Percentiles rank a stretch among this genome's conserved stretches.
These are phyloP conservation scores for Psophia crepitans DNA, from an alignment of 2,113 vertebrate genomes.

Conservation along the genomic window DNA sequence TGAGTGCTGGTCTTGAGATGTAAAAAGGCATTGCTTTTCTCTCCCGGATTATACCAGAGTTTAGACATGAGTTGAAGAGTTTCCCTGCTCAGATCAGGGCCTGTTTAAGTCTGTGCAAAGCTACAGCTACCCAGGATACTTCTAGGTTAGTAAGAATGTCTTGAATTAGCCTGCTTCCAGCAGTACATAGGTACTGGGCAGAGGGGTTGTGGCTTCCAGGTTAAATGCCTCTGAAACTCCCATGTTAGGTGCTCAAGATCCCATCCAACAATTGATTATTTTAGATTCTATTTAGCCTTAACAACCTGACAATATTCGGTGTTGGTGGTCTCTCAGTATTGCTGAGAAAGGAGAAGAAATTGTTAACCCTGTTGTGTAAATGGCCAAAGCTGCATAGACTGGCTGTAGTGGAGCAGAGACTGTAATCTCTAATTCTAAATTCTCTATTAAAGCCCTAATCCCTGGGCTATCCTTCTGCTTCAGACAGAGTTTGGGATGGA, in stretches of 20 bases:
- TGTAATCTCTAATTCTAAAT: constrained; percentile 13
- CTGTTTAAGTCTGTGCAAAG: neutral
- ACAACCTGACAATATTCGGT: neutral
- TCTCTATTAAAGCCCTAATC: constrained; percentile 33
- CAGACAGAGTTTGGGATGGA: neutral
- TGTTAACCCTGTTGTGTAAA: neutral
- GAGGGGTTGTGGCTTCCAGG: neutral
- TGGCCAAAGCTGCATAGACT: neutral
- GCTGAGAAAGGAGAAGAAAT: neutral
- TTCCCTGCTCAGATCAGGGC: neutral
- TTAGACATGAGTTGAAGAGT: neutral
- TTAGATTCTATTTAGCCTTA: neutral
- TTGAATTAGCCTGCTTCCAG: neutral
- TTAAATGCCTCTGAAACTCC: neutral
- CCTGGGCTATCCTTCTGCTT: constrained; percentile 7
- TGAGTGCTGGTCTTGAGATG: neutral
- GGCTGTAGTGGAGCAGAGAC: neutral
- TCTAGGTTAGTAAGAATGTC: neutral
- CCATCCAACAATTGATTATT: neutral
- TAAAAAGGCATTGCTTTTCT: neutral
- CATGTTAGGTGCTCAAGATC: neutral
- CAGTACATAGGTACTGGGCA: neutral
- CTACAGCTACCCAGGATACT: neutral
- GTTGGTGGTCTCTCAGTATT: neutral
- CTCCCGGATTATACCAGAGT: neutral